Evolutionary conservation across 2,797 vertebrate species (phyloP), one percentile per base, ranked within the genome.

Genomic region (Sternarchorhynchus goeldii): DNA sequence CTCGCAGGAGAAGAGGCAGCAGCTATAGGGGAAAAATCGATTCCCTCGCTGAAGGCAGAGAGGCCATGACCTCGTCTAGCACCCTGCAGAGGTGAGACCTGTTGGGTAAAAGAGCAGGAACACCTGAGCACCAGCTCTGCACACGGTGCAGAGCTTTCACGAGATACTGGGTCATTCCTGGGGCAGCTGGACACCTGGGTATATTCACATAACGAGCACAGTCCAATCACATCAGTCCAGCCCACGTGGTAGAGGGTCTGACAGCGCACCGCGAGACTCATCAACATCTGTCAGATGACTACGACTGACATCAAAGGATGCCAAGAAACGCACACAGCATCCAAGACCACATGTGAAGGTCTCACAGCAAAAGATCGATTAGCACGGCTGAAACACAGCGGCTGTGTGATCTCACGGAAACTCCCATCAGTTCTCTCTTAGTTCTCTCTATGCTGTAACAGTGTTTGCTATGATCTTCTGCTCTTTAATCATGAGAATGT

Each of bases 401-500:
- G 21, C 58, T 57, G 50, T 34, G 39, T 73, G 60, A 77, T 74
- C 62, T 57, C 34, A 58, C 29, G 45, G 53, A 36, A 59, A 56
- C 56, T 56, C 18, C 34, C 16, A 77, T 66, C 45, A 41, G 81
- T 81, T 59, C 62, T 34, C 29, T 68, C 18, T 3, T 53, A 65
- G 73, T n/a, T n/a, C n/a, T n/a, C n/a, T n/a, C 58, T n/a, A 50
- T 77, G 73, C 34, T 58, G 64, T 25, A 45, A 72, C 45, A 75
- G 57, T n/a, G 55, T 75, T 66, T 34, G 29, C 5, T 65, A 56
- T 75, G 57, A 57, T 76, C 77, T 29, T 59, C 64, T 31, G 20
- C 53, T 69, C 64, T 74, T 77, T 79, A 79, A 68, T 77, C 80
- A 74, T 18, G 4, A 69, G 68, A 56, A 81, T 16, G 67, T 25